phyloP scores from a whole-genome alignment of 2,888 invertebrate genomes.

The Mongoloraphidia duomilia region DNA sequence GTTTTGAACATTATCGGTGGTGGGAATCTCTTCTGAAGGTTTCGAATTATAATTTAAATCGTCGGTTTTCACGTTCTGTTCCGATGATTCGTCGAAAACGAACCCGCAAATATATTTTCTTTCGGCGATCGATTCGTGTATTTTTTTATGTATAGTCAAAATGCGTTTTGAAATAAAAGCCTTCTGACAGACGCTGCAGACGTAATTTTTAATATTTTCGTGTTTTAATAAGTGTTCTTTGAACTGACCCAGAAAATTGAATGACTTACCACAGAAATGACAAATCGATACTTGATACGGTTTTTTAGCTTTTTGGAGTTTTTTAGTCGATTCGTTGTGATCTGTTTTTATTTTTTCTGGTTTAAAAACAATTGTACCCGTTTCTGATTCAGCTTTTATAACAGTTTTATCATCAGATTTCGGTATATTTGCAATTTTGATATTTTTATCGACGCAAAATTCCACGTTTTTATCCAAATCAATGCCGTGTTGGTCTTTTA shows the following conservation, averaged over 20 bases:
- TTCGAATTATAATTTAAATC: background rate
- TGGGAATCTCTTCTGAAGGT: no score
- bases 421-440: no score
- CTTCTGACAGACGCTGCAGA: background rate
- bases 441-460: background rate
- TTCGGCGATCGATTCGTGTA: slow-evolving; percentile 1
- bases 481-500: background rate
- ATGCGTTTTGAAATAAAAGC: slow-evolving; percentile 3
- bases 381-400: no score
- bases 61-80: background rate
- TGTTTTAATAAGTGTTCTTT: slow-evolving; percentile 1
- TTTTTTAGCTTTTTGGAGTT: background rate
- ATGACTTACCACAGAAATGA: slow-evolving; percentile 1
- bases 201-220: slow-evolving; percentile 1
- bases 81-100: background rate
- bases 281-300: background rate
- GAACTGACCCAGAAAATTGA: slow-evolving; percentile 1
- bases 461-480: background rate
- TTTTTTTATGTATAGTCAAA: slow-evolving; percentile 1
- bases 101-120: slow-evolving; percentile 1
- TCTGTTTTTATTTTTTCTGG: no score
- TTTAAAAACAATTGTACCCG: no score
- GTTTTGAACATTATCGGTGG: no score
- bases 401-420: no score
- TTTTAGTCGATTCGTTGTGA: no score